Evolutionary conservation across 2,113 vertebrate genomes (phyloP).

Genomic region (Blennius ocellaris): DNA sequence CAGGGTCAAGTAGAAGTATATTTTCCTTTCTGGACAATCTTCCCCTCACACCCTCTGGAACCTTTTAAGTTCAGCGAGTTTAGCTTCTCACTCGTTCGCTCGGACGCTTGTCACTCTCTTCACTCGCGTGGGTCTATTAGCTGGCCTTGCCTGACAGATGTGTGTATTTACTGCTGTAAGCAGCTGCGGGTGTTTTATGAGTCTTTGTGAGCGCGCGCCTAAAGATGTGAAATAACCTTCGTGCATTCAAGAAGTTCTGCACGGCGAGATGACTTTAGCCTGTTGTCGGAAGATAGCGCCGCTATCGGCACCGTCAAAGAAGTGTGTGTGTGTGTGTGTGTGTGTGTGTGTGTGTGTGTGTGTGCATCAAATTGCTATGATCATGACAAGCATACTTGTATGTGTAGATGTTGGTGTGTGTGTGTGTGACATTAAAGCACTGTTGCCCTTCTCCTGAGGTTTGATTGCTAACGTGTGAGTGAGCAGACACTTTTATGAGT

Average conservation of each 20-base stretch:
- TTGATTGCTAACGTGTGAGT: constrained; percentile 41
- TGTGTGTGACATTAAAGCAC: constrained; percentile 10
- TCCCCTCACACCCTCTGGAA: constrained; percentile 8
- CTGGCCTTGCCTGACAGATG: constrained; percentile 18
- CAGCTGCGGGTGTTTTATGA: constrained; percentile 17
- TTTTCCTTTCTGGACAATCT: constrained; percentile 14
- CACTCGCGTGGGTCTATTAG: constrained; percentile 26
- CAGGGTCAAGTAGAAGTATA: neutral
- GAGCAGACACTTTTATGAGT: constrained; percentile 59
- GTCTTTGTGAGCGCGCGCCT: constrained; percentile 14
- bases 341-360: too few species aligned
- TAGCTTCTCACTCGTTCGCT: constrained; percentile 6
- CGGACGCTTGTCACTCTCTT: constrained; percentile 17
- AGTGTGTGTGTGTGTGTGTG: neutral
- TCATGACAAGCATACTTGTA: constrained; percentile 12
- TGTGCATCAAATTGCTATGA: neutral
- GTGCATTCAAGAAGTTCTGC: constrained; percentile 11
- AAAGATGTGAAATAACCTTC: neutral
- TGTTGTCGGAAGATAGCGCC: neutral
- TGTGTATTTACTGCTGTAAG: constrained; percentile 34
- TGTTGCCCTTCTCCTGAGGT: constrained; percentile 42
- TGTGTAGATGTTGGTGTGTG: neutral
- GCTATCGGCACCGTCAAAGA: neutral
- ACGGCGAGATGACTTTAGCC: constrained; percentile 17
- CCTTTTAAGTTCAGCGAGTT: constrained; percentile 10